Percentiles rank a stretch among this genome's conserved stretches.
Conservation (phyloP, 1,140 invertebrate genomes). For the Heliothis virescens region DNA sequence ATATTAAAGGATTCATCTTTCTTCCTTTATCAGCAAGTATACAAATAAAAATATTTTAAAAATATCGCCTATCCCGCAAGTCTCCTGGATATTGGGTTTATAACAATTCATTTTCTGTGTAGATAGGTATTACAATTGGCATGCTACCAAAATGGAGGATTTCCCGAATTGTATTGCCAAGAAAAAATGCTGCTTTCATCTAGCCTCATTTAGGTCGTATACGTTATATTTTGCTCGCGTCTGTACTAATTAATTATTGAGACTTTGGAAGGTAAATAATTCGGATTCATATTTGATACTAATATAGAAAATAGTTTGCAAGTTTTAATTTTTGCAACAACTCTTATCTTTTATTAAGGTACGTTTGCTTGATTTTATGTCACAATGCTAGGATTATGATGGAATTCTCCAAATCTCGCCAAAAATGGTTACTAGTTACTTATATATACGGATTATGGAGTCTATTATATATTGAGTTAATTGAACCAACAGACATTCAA, state of each 20-base stretch:
- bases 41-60: conserved; percentile 41
- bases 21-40: background rate
- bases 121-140: conserved; percentile 58
- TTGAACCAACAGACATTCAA: background rate
- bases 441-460: too few relatives aligned
- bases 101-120: conserved; percentile 45
- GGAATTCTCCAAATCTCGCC: too few relatives aligned
- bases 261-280: background rate
- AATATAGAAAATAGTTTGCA: too few relatives aligned
- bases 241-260: conserved; percentile 13
- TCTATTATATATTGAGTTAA: too few relatives aligned
- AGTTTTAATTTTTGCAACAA: too few relatives aligned
- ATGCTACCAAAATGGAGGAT: conserved; percentile 52
- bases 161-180: conserved; percentile 61
- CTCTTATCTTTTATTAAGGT: too few relatives aligned
- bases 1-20: background rate
- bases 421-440: too few relatives aligned
- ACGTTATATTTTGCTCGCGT: conserved; percentile 23
- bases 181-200: conserved; percentile 62
- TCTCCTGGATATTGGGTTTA: conserved; percentile 51
- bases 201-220: conserved; percentile 51
- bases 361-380: too few relatives aligned
- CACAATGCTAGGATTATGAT: too few relatives aligned
- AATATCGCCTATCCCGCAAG: conserved; percentile 25
- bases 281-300: background rate